Percentiles rank a stretch among this genome's conserved stretches.
phyloP scores from a whole-genome alignment of 2,113 vertebrate species.

The Tilapia sparmanii region DNA sequence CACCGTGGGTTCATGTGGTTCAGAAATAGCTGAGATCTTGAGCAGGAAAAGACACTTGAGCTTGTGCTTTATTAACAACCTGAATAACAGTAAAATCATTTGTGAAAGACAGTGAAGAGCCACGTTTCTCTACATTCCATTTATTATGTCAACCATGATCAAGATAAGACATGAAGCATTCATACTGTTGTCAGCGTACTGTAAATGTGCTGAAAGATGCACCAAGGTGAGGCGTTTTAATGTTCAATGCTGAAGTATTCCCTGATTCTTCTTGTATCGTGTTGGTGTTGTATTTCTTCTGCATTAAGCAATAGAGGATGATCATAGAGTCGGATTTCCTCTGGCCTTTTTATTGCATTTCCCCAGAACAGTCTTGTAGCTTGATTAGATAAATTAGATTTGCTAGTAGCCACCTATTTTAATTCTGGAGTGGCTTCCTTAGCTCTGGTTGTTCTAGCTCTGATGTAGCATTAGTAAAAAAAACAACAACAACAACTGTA shows the following conservation, averaged over 20 bases:
- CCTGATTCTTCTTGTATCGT: not conserved
- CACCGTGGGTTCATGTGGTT: not conserved
- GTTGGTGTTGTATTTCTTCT: not conserved
- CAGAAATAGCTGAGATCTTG: not conserved
- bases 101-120: not conserved
- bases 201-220: not conserved
- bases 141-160: not conserved
- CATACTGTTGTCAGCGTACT: not conserved
- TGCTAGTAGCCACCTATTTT: not conserved
- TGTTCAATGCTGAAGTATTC: not conserved
- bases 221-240: not conserved
- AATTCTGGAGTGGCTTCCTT: not conserved
- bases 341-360: not conserved
- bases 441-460: not conserved
- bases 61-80: not conserved
- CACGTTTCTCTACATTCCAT: not conserved
- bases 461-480: not conserved
- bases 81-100: not conserved
- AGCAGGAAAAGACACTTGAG: not conserved
- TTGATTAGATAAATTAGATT: not conserved
- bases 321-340: not conserved
- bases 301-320: not conserved
- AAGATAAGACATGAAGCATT: not conserved
- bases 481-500: not conserved
- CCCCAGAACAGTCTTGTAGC: not conserved